A percentile compares a stretch with the other conserved stretches of the same genome.
These are phyloP conservation scores for Tholera decimalis DNA, from an alignment of 2,888 invertebrate genomes.

Conservation along the genomic window DNA sequence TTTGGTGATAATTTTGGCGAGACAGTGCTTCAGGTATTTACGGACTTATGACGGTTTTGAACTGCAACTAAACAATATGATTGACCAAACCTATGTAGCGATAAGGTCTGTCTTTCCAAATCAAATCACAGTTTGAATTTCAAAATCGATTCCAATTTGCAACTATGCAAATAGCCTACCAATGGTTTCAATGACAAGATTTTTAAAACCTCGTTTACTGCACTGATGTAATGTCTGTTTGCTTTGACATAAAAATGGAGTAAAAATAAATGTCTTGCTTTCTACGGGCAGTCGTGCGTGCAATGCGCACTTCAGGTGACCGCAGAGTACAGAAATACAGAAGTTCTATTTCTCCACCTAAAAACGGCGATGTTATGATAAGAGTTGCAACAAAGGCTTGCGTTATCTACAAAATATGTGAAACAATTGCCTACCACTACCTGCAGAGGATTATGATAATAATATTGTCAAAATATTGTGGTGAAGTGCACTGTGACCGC, in stretches of 20 bases:
- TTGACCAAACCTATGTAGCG: background rate
- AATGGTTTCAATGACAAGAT: background rate
- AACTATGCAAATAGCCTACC: constrained; percentile 22
- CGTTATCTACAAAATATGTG: too few species aligned
- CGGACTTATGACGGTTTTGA: background rate
- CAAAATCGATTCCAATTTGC: constrained; percentile 14
- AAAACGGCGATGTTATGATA: background rate
- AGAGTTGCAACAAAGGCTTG: background rate
- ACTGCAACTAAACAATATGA: background rate
- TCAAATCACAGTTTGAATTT: constrained; percentile 18
- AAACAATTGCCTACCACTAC: too few species aligned
- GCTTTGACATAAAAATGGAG: constrained; percentile 62
- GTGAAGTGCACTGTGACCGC: too few species aligned
- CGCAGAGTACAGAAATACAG: constrained; percentile 9
- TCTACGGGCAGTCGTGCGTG: constrained; percentile 80
- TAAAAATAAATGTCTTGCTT: constrained; percentile 71
- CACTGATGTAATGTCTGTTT: constrained; percentile 55
- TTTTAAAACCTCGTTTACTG: constrained; percentile 36
- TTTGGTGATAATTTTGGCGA: background rate
- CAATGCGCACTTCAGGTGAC: constrained; percentile 73
- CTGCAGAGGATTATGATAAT: background rate
- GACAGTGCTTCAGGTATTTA: background rate
- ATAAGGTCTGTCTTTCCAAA: constrained; percentile 12
- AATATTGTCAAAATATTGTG: background rate
- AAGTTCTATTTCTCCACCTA: constrained; percentile 10